Base-by-base conservation (phyloP, 2,113 vertebrate genomes). In the Phylloscopus trochilus region DNA sequence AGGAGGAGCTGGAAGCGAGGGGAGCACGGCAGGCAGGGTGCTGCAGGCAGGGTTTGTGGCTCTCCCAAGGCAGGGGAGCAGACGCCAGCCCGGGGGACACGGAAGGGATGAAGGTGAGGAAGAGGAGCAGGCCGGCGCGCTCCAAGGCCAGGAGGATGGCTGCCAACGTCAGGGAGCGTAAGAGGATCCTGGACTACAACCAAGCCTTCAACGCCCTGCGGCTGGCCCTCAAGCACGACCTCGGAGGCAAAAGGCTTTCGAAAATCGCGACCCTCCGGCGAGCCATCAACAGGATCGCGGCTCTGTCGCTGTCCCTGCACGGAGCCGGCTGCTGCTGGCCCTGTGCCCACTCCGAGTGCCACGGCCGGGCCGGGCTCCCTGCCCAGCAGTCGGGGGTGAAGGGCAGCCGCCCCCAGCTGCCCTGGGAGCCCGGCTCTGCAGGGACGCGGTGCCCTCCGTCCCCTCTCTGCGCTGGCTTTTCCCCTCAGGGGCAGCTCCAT, bases 171-270 rank as follows among this genome's bases (percentile, higher is more conserved):
- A 97, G 99, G 0, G 99, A 99, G 97, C 97, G 99, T 53, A 99
- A 99, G 93, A 98, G 99, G 87, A 99, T 99, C 95, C 97, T 99
- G 98, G 99, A 99, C 94, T 99, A 99, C 98, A 99, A 99, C 95
- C 99, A 99, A 95, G 99, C 99, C 9, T 99, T 99, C 95, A 99
- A 99, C 11, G 98, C 99, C 23, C 98, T 99, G 73, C 98, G 99
- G 3, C 89, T 98, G 28, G 97, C 98, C 30, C 98, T 99, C 72
- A 98, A 97, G 51, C 99, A 99, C 9, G 99, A 99, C 97, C 98
- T 99, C 19, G 98, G 97, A 0, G 99, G 99, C 87, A 99, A 99
- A 96, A 97, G 99, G 35, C 98, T 99, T 31, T 99, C 99, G 33
- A 99, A 99, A 98, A 99, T 99, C 9, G 98, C 99, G 12, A 99